Base-by-base conservation (phyloP, 2,888 invertebrate species). In the Ophraella communa region DNA sequence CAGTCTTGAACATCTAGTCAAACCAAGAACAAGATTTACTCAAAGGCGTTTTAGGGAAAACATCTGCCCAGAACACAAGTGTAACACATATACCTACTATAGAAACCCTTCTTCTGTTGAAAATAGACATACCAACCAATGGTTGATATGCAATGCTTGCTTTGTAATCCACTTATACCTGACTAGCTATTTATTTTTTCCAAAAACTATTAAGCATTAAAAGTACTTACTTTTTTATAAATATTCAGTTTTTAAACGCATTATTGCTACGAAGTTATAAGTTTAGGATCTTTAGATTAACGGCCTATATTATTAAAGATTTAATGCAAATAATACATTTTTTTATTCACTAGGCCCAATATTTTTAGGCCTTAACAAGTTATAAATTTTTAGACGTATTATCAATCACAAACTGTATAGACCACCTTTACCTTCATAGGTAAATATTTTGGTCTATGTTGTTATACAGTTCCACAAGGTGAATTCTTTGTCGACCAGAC, bases 141-240 rank as follows among this genome's bases (percentile, higher is more conserved):
- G 17, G 7, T 17, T 5, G 39, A 39, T 7, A 39, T 35, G 17
- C 17, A 17, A 14, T 4, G 0, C n/a, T 20, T 11, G 20, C 45
- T 11, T 3, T 21, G 17, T 44, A 52, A 33, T 4, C 30, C 27
- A 30, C 11, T 14, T 23, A 49, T n/a, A n/a, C n/a, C n/a, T n/a
- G n/a, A n/a, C n/a, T n/a, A 44, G 11, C 24, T 5, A 42, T 44
- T 52, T 3, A 24, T 14, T 21, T 10, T 39, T 39, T 33, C 10
- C 23, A 30, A n/a, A 18, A 47, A 30, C 20, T 11, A 47, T 45
- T 33, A 21, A 57, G n/a, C 5, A 20, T 17, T 14, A 35, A 20
- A 47, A 10, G 23, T 47, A 57, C 57, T 33, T 33, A 57, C 57
- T 21, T 57, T 47, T 56, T 57, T 57, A 49, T 49, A 27, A 30